phyloP scores from a whole-genome alignment of 1,140 invertebrate species.

The Diorhabda carinulata region DNA sequence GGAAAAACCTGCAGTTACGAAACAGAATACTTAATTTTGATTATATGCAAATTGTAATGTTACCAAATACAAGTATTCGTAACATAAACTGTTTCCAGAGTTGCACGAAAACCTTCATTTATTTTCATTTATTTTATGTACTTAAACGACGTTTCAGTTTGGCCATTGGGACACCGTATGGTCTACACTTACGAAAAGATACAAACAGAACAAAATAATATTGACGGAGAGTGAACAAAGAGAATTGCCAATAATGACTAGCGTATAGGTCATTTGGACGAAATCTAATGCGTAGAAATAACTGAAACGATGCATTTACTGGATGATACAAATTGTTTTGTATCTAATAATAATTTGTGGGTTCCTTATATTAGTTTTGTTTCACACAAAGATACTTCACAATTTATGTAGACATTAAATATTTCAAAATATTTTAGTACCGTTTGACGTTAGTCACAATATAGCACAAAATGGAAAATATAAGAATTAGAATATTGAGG shows the following conservation, averaged over 20 bases:
- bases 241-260: slow-evolving; percentile 2
- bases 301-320: neutral
- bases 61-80: too few relatives aligned
- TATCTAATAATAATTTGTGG: neutral
- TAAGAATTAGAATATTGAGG: too few relatives aligned
- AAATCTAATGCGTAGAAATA: slow-evolving; percentile 3
- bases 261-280: neutral
- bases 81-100: neutral
- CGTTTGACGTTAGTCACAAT: too few relatives aligned
- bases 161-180: neutral
- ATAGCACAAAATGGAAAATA: too few relatives aligned
- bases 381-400: too few relatives aligned
- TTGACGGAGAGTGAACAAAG: neutral
- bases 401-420: too few relatives aligned
- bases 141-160: neutral
- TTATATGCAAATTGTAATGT: too few relatives aligned
- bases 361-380: neutral
- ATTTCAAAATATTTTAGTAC: too few relatives aligned
- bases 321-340: neutral
- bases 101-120: neutral
- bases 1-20: too few relatives aligned
- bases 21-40: too few relatives aligned
- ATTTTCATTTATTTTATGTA: slow-evolving; percentile 3
- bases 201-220: slow-evolving; percentile 3
- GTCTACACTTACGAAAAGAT: neutral